These are phyloP conservation scores for Acanthosoma haemorrhoidale DNA, from an alignment of 2,888 invertebrate genomes.

Conservation along the genomic window DNA sequence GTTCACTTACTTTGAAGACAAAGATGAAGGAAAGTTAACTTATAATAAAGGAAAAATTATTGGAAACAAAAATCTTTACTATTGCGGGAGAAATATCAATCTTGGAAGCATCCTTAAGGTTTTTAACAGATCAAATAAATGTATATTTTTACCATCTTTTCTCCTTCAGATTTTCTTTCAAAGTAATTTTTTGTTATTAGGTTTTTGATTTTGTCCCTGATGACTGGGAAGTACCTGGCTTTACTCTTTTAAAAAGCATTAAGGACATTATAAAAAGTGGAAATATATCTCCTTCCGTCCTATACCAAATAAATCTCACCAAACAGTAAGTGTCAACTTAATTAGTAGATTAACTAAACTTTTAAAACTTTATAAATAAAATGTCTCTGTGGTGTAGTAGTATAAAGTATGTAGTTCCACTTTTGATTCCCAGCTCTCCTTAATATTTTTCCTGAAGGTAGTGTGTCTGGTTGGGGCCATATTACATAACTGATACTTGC, in stretches of 20 bases:
- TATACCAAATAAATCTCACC: conserved; percentile 51
- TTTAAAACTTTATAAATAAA: too few relatives aligned
- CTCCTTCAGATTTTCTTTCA: neutral
- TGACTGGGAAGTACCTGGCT: conserved; percentile 77
- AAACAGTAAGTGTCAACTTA: conserved; percentile 48
- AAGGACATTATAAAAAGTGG: conserved; percentile 46
- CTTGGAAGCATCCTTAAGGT: conserved; percentile 47
- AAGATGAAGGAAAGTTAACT: conserved; percentile 75
- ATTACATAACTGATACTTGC: too few relatives aligned
- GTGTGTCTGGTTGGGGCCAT: too few relatives aligned
- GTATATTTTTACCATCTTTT: neutral
- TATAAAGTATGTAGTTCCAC: too few relatives aligned
- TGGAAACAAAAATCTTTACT: conserved; percentile 81
- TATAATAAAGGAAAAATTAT: conserved; percentile 64
- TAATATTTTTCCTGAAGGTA: too few relatives aligned
- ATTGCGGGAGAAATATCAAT: conserved; percentile 56
- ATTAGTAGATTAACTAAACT: too few relatives aligned
- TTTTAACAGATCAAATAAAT: neutral
- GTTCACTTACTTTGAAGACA: conserved; percentile 60
- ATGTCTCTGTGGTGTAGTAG: too few relatives aligned
- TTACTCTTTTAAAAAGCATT: conserved; percentile 43
- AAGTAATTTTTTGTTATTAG: conserved; percentile 38
- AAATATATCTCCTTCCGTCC: conserved; percentile 49
- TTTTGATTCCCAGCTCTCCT: too few relatives aligned
- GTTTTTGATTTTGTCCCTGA: conserved; percentile 59